Evolutionary conservation across 92 coral and sea anemone genomes (phyloP), one percentile per base, ranked within the genome.

Genomic region (Plumapathes pennacea): DNA sequence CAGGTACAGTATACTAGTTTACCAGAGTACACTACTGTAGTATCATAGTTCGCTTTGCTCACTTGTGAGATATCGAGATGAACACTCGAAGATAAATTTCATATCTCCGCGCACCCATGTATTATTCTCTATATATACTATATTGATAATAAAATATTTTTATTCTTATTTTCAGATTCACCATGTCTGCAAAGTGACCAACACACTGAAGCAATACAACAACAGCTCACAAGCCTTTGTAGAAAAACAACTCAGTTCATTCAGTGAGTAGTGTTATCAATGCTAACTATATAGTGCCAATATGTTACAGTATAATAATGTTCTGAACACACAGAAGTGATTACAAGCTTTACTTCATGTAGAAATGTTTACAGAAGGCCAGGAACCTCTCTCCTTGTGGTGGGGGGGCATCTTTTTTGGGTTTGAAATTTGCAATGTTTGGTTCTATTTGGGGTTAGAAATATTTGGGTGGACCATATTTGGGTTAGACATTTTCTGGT

Each of bases 221-320:
- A 74, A 72, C 20, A 78, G 60, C 5, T 29, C 85, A 0, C 57
- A 49, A 49, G 37, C 42, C 6, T 76, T 77, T 56, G 25, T 90
- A 3, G 69, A 76, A 34, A 50, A 75, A 37, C 83, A 74, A 50
- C 61, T 57, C 33, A 61, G 53, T 45, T 45, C 74, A 2, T 67
- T 89, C 55, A 88, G 97, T 89, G 45, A 46, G 96, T 17, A 24
- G 19, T n/a, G n/a, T n/a, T n/a, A n/a, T n/a, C n/a, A n/a, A n/a
- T n/a, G n/a, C n/a, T n/a, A n/a, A n/a, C n/a, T n/a, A n/a, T n/a
- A n/a, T n/a, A n/a, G n/a, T n/a, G n/a, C n/a, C n/a, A n/a, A n/a
- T n/a, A n/a, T n/a, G n/a, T n/a, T n/a, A n/a, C n/a, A n/a, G n/a
- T n/a, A n/a, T n/a, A n/a, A n/a, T n/a, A n/a, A n/a, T n/a, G n/a